These are phyloP conservation scores for Bactericera cockerelli DNA, from an alignment of 1,140 invertebrate genomes.

Conservation along the genomic window DNA sequence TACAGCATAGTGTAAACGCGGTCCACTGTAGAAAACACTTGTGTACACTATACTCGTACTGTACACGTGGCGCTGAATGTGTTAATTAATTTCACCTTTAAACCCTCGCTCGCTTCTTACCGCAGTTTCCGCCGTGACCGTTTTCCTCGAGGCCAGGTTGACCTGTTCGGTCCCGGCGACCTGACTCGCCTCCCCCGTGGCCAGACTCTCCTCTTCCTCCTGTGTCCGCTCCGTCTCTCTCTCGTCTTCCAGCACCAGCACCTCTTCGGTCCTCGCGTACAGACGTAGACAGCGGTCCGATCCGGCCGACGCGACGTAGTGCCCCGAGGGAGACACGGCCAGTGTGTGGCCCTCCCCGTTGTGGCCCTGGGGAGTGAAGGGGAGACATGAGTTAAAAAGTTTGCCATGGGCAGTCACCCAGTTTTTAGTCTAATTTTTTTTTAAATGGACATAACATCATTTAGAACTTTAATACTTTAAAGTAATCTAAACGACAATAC, in stretches of 20 bases:
- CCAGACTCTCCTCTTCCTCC: slow-evolving; percentile 48
- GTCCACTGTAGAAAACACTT: too few relatives aligned
- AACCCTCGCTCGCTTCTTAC: too few relatives aligned
- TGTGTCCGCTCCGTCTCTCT: slow-evolving; percentile 67
- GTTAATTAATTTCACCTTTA: too few relatives aligned
- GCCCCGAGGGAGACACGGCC: slow-evolving; percentile 63
- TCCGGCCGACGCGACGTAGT: slow-evolving; percentile 65
- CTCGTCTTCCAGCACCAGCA: slow-evolving; percentile 81
- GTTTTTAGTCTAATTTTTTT: too few relatives aligned
- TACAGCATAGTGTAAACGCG: too few relatives aligned
- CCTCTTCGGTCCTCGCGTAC: slow-evolving; percentile 74
- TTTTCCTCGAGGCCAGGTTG: slow-evolving; percentile 73
- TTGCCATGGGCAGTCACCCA: too few relatives aligned
- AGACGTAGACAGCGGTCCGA: slow-evolving; percentile 77
- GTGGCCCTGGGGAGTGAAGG: slow-evolving; percentile 41
- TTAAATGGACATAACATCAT: too few relatives aligned
- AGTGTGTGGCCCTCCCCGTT: slow-evolving; percentile 59
- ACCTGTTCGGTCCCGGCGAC: slow-evolving; percentile 54
- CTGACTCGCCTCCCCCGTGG: slow-evolving; percentile 47
- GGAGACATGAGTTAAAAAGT: too few relatives aligned
- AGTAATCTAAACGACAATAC: too few relatives aligned
- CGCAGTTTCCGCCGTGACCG: slow-evolving; percentile 75
- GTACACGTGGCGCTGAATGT: too few relatives aligned
- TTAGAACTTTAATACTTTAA: too few relatives aligned
- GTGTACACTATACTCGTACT: too few relatives aligned